A percentile compares a stretch with the other conserved stretches of the same genome.
Conservation (phyloP, 2,113 vertebrate species). For the Nothocercus julius region DNA sequence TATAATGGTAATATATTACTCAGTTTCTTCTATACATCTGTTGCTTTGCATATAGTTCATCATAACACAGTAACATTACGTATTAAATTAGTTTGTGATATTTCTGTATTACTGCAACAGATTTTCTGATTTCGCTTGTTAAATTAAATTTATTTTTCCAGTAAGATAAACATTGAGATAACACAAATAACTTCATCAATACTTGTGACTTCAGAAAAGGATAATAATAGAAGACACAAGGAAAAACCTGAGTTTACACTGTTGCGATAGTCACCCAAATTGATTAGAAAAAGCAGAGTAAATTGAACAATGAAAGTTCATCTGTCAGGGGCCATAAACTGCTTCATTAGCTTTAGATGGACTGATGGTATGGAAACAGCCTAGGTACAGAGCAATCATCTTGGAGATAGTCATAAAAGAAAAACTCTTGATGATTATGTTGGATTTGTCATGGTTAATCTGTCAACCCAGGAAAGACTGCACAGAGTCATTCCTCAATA, state of each 20-base stretch:
- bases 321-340: conserved; percentile 7
- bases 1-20: background rate
- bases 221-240: background rate
- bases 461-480: background rate
- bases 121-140: background rate
- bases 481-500: background rate
- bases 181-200: background rate
- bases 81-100: background rate
- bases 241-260: background rate
- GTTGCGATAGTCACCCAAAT: background rate
- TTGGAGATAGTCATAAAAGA: background rate
- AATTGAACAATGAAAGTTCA: background rate
- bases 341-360: conserved; percentile 13
- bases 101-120: background rate
- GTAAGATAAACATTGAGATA: background rate
- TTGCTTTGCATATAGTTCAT: background rate
- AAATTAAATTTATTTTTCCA: background rate
- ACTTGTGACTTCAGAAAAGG: background rate
- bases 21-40: background rate
- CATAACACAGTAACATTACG: background rate
- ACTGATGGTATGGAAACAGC: background rate
- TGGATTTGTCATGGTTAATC: background rate
- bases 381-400: background rate
- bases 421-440: background rate
- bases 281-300: background rate